Conservation (phyloP, 2,888 invertebrate genomes). For the Lepas anatifera region DNA sequence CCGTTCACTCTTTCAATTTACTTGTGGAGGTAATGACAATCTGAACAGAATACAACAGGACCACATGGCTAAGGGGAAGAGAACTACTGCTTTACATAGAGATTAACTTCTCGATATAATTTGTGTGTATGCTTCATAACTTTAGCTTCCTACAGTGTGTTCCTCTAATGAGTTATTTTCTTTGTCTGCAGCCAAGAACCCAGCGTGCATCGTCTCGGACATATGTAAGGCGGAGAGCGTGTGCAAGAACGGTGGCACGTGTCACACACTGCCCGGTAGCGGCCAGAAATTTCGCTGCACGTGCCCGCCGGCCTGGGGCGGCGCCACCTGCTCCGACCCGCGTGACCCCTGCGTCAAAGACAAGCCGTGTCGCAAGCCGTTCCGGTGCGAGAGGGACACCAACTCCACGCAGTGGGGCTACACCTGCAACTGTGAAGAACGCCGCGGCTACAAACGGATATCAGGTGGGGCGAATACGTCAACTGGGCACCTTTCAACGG, state of each 20-base stretch:
- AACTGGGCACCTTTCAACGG: no score
- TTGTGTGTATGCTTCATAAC: no score
- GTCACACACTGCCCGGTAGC: not conserved
- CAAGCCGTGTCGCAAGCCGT: not conserved
- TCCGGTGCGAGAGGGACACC: not conserved
- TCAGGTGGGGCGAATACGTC: not conserved
- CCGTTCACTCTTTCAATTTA: no score
- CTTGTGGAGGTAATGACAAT: no score
- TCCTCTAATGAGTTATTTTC: no score
- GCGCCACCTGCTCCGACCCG: not conserved
- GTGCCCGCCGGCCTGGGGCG: slow-evolving; percentile 3
- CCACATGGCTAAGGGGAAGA: no score
- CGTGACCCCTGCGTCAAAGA: not conserved
- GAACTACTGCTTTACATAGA: no score
- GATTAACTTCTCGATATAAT: no score
- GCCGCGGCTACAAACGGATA: not conserved
- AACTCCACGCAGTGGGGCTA: not conserved
- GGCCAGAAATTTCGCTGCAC: not conserved
- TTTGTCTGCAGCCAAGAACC: not conserved
- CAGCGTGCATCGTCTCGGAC: not conserved
- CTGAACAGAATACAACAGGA: no score
- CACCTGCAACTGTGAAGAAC: not conserved
- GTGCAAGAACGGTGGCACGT: slow-evolving; percentile 6
- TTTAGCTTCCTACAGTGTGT: not conserved
- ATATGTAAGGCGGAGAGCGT: not conserved